These are phyloP conservation scores for Dicyrtoma fusca DNA, from an alignment of 2,888 invertebrate species.

Conservation along the genomic window DNA sequence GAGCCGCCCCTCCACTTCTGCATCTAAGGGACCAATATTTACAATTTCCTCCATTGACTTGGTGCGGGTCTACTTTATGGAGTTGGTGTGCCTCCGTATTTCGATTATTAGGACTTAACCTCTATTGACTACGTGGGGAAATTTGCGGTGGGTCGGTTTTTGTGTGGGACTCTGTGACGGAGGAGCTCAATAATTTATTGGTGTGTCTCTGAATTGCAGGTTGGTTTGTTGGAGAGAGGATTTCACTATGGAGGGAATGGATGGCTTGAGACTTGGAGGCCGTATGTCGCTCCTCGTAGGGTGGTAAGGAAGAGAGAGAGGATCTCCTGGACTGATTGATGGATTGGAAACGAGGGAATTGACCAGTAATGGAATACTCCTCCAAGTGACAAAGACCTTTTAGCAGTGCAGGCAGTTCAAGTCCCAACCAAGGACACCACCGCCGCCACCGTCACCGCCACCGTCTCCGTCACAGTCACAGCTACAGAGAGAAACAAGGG, in stretches of 20 bases:
- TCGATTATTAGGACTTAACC: no score
- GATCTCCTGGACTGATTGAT: slow-evolving; percentile 49
- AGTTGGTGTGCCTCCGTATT: no score
- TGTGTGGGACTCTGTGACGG: background rate
- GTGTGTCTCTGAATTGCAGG: slow-evolving; percentile 23
- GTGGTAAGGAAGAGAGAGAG: background rate
- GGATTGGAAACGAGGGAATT: slow-evolving; percentile 55
- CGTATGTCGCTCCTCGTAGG: background rate
- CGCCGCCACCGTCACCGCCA: no score
- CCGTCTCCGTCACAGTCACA: no score
- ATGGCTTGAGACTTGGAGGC: slow-evolving; percentile 11
- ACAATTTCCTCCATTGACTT: no score
- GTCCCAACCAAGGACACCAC: slow-evolving; percentile 4
- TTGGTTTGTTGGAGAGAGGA: no score
- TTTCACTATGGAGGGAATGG: no score
- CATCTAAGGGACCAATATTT: no score
- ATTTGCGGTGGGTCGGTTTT: background rate
- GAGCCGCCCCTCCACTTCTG: no score
- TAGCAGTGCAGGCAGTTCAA: slow-evolving; percentile 24
- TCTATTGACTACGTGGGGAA: background rate
- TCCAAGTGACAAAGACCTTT: slow-evolving; percentile 42
- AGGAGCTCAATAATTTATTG: slow-evolving; percentile 30
- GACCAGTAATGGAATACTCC: slow-evolving; percentile 52
- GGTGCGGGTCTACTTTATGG: no score
- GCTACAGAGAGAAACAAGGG: background rate